Percentiles rank a stretch among this genome's conserved stretches.
These are phyloP conservation scores for Hypomesus transpacificus DNA, from an alignment of 2,113 vertebrate genomes.

Conservation along the genomic window DNA sequence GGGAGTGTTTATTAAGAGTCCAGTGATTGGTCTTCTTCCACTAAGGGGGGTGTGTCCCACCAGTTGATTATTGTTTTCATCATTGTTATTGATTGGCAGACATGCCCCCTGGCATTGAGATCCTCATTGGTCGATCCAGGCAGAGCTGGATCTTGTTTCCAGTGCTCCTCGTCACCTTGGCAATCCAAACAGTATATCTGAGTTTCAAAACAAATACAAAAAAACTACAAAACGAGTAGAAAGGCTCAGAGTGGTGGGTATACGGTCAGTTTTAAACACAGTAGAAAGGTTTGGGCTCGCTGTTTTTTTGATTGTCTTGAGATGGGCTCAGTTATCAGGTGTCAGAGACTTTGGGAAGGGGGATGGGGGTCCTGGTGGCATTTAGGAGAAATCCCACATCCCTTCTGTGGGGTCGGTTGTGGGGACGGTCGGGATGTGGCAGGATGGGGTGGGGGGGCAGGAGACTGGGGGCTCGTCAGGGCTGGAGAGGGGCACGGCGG, in stretches of 20 bases:
- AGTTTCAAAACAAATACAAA: constrained; percentile 26
- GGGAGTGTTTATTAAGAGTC: constrained; percentile 7
- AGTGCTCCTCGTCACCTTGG: constrained; percentile 36
- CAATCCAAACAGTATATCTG: background rate
- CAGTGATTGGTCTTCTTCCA: background rate
- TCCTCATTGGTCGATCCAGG: constrained; percentile 6
- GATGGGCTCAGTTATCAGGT: constrained; percentile 45
- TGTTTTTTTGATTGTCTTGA: constrained; percentile 60
- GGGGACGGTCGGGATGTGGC: constrained; percentile 35
- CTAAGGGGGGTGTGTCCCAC: background rate
- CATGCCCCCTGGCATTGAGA: background rate
- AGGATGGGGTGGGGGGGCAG: constrained; percentile 49
- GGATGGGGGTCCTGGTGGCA: background rate
- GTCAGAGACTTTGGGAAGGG: background rate
- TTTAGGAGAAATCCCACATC: constrained; percentile 72
- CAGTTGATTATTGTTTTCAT: constrained; percentile 4
- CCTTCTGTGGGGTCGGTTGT: constrained; percentile 44
- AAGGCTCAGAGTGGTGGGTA: constrained; percentile 54
- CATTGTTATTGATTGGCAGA: background rate
- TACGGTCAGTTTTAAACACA: constrained; percentile 58
- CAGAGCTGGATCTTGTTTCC: constrained; percentile 49
- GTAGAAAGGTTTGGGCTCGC: constrained; percentile 52
- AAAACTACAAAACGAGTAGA: constrained; percentile 35
- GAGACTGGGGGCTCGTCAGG: constrained; percentile 32
- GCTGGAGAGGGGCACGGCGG: constrained; percentile 68